A percentile compares a stretch with the other conserved stretches of the same genome.
phyloP scores from a whole-genome alignment of 2,797 vertebrate species.

The Microctenopoma steveboyesi region DNA sequence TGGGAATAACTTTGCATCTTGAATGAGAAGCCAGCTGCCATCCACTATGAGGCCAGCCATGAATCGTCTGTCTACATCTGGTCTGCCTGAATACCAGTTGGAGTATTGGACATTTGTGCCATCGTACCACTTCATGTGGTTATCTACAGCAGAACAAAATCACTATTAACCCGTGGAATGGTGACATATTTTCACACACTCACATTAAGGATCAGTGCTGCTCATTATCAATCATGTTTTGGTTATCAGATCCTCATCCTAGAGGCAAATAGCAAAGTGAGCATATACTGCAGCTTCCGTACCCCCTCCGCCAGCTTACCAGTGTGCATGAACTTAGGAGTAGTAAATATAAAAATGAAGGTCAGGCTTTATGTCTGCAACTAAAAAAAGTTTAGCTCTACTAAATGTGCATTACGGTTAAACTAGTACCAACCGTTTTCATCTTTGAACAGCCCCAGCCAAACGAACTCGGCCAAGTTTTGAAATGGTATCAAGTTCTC shows the following conservation, averaged over 20 bases:
- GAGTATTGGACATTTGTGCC: constrained; percentile 89
- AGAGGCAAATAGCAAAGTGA: no score
- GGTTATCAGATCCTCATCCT: not conserved
- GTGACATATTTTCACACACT: not conserved
- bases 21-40: constrained; percentile 87
- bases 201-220: not conserved
- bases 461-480: constrained; percentile 88
- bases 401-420: not conserved
- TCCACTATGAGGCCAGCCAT: constrained; percentile 87
- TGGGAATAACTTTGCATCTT: constrained; percentile 57
- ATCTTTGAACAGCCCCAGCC: constrained; percentile 88
- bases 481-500: constrained; percentile 86
- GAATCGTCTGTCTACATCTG: constrained; percentile 80
- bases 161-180: not conserved
- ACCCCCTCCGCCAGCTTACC: not conserved
- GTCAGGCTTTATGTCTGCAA: not conserved
- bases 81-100: constrained; percentile 90
- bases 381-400: not conserved
- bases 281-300: no score
- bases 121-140: constrained; percentile 90
- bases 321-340: not conserved
- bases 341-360: not conserved
- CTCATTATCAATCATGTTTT: not conserved
- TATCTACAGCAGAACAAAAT: constrained; percentile 58
- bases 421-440: constrained; percentile 77